A percentile compares a stretch with the other conserved stretches of the same genome.
Conservation (phyloP, 2,797 vertebrate species). For the Diglossa cyanea region DNA sequence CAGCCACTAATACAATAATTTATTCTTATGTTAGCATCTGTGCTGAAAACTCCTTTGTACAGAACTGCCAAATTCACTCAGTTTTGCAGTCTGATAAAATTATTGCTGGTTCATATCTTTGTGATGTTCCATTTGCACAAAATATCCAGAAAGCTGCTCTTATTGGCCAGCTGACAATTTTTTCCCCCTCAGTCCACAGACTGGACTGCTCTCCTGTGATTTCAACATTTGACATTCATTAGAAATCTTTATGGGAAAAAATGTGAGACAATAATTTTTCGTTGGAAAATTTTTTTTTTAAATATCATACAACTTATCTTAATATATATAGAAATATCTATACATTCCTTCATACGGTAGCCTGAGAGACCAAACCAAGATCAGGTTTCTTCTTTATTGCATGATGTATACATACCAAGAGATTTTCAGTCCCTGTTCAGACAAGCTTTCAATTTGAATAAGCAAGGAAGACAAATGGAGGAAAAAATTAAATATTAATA, state of each 20-base stretch:
- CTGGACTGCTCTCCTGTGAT: background rate
- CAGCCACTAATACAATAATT: background rate
- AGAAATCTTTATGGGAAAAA: background rate
- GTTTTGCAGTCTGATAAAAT: background rate
- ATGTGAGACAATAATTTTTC: background rate
- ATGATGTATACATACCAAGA: slow-evolving; percentile 45
- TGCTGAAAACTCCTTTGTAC: background rate
- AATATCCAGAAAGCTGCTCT: background rate
- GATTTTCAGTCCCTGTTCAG: slow-evolving; percentile 53
- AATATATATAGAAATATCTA: background rate
- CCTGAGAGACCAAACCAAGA: slow-evolving; percentile 12
- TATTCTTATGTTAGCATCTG: background rate
- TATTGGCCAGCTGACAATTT: background rate
- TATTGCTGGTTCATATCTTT: background rate
- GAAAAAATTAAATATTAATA: slow-evolving; percentile 62
- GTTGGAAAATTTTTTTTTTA: background rate
- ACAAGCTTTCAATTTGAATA: slow-evolving; percentile 67
- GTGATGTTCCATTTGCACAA: background rate
- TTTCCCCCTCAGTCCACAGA: background rate
- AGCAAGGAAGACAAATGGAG: slow-evolving; percentile 44
- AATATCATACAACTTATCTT: background rate
- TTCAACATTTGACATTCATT: background rate
- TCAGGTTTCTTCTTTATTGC: slow-evolving; percentile 43
- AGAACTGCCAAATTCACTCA: background rate
- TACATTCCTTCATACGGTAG: background rate